Conservation (phyloP, 2,888 invertebrate genomes). For the Drosophila eohydei region DNA sequence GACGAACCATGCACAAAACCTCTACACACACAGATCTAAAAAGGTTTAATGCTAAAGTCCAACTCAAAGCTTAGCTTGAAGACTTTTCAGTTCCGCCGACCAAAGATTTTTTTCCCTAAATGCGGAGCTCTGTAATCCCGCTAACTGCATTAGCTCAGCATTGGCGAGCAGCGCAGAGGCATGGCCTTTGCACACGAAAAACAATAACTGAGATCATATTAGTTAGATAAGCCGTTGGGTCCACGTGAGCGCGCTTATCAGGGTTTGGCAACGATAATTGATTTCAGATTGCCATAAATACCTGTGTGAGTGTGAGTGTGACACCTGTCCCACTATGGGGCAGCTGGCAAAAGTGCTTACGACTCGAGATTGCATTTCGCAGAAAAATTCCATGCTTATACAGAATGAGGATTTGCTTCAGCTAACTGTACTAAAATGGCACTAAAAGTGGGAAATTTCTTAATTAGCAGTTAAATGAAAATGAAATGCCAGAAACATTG, state of each 20-base stretch:
- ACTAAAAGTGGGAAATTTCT: not conserved
- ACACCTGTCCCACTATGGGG: not conserved
- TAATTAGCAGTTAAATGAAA: conserved; percentile 5
- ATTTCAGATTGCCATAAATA: not conserved
- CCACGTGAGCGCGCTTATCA: conserved; percentile 13
- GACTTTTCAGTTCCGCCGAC: no score
- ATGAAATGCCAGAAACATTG: not conserved
- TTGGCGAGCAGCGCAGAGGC: not conserved
- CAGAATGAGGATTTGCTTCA: not conserved
- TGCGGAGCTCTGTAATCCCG: not conserved
- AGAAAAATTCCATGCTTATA: not conserved
- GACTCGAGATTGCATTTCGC: not conserved
- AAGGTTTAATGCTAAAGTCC: no score
- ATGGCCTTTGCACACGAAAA: not conserved
- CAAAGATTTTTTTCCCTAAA: no score
- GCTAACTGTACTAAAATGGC: not conserved
- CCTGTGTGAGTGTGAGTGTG: not conserved
- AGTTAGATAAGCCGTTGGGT: conserved; percentile 5
- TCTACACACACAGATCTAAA: no score
- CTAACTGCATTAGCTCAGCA: not conserved
- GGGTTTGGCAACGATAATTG: conserved; percentile 10
- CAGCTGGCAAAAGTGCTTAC: conserved; percentile 5
- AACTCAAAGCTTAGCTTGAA: no score
- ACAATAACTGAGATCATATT: conserved; percentile 10
- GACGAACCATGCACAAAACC: no score